Conservation (phyloP, 2,888 invertebrate species). For the Drosophila anomalata region DNA sequence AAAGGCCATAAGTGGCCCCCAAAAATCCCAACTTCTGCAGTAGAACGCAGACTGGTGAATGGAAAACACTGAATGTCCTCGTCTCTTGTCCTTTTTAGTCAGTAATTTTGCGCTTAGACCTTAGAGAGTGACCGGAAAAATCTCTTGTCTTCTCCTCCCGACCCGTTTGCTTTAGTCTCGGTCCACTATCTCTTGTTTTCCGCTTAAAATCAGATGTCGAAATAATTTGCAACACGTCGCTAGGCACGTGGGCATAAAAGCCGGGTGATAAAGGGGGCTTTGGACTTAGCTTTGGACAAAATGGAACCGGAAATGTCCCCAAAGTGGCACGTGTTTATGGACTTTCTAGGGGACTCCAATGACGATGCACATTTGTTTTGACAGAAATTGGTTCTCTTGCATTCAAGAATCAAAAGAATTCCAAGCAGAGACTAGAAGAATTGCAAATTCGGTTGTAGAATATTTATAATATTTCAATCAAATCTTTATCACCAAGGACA, state of each 20-base stretch:
- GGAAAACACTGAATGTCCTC: conserved; percentile 5
- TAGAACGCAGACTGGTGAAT: conserved; percentile 10
- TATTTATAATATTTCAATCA: too few relatives aligned
- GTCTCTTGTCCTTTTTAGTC: conserved; percentile 59
- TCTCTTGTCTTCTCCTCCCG: conserved; percentile 44
- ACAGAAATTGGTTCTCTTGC: conserved; percentile 7
- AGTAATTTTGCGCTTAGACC: conserved; percentile 77
- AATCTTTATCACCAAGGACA: background rate
- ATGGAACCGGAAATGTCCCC: conserved; percentile 24
- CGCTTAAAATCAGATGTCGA: conserved; percentile 84
- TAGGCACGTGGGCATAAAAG: conserved; percentile 57
- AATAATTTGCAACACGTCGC: conserved; percentile 80
- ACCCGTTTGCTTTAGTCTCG: conserved; percentile 11
- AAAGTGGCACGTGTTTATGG: conserved; percentile 75
- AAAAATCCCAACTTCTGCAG: conserved; percentile 14
- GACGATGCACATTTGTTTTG: conserved; percentile 51
- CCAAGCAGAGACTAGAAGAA: background rate
- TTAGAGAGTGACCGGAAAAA: conserved; percentile 50
- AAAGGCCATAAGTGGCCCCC: conserved; percentile 73
- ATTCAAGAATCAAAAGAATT: background rate
- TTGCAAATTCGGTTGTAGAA: background rate
- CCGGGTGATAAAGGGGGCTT: background rate
- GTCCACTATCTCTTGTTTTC: conserved; percentile 81
- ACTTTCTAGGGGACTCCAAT: conserved; percentile 45
- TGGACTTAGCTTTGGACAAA: conserved; percentile 10